A percentile compares a stretch with the other conserved stretches of the same genome.
These are phyloP conservation scores for Ceriagrion tenellum DNA, from an alignment of 2,888 invertebrate species.

Conservation along the genomic window DNA sequence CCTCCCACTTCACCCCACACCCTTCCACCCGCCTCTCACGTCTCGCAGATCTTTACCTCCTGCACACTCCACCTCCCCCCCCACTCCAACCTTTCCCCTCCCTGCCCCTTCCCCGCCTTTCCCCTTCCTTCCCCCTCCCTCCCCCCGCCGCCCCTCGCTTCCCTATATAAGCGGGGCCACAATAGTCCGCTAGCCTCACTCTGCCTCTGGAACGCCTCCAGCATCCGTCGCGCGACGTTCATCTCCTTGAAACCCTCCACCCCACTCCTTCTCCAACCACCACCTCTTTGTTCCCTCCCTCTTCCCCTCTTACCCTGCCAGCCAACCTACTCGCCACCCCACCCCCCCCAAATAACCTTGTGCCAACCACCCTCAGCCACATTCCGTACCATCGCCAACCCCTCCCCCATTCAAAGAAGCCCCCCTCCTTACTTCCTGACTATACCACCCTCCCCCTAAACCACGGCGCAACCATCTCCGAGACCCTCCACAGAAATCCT, in stretches of 20 bases:
- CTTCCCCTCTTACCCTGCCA: not conserved
- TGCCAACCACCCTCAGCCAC: no score
- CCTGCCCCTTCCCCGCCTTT: not conserved
- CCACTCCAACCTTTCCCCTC: not conserved
- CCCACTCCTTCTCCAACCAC: not conserved
- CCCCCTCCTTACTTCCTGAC: not conserved
- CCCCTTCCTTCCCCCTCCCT: not conserved
- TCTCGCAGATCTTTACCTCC: slow-evolving; percentile 59
- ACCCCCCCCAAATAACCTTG: not conserved
- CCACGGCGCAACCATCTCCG: not conserved
- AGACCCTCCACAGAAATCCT: not conserved
- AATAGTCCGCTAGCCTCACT: slow-evolving; percentile 63
- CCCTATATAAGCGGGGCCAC: slow-evolving; percentile 62
- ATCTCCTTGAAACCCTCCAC: not conserved
- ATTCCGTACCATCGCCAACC: not conserved
- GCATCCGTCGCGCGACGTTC: slow-evolving; percentile 38
- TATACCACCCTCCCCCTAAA: no score
- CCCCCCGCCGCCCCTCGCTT: slow-evolving; percentile 49
- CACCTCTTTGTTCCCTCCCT: not conserved
- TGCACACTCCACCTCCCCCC: not conserved
- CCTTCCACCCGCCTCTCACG: not conserved
- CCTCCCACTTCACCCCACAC: not conserved
- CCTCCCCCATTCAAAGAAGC: not conserved
- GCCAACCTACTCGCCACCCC: not conserved
- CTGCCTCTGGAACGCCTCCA: slow-evolving; percentile 57